Evolutionary conservation across 1,140 invertebrate species (phyloP), one percentile per base, ranked within the genome.

Genomic region (Drosophila saltans): DNA sequence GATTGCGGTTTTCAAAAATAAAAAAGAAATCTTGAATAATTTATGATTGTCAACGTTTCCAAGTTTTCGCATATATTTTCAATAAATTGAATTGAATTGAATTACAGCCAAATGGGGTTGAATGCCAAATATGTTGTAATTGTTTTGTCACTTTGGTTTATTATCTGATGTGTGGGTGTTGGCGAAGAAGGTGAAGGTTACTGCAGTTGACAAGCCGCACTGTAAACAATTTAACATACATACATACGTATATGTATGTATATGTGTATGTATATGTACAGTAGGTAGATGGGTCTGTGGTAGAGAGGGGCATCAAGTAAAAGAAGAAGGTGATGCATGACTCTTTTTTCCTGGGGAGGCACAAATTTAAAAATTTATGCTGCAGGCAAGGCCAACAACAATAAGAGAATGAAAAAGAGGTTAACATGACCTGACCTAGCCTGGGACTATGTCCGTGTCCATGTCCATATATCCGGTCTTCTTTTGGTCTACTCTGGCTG

Each of bases 161-260:
- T 21, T 30, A 24, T 65, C 33, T 58, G 21, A 21, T 58, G 7
- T 6, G 62, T 60, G 71, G 28, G 79, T 64, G 63, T 36, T 69
- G 69, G 67, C 72, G 71, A 69, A 78, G 84, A 88, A 88, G 83
- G 83, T 86, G 80, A 88, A 88, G 83, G 83, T 83, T 88, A 77
- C 84, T 88, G 83, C 82, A 82, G 79, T 78, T 76, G 76, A 82
- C 79, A 86, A 82, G 75, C 75, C 72, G 79, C 79, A 82, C 69
- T 57, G 65, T 52, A 52, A 48, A 11, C 21, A 52, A 26, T 11
- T 26, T 52, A 16, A 26, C 21, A 40, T 11, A 40, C 16, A 16
- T 16, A 21, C 21, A 48, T 7, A 24, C 21, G 5, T 48, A 16
- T 48, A 39, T 39, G 7, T 6, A 9, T 39, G 7, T 9, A 39